These are phyloP conservation scores for Arothron firmamentum DNA, from an alignment of 2,113 vertebrate species.

Conservation along the genomic window DNA sequence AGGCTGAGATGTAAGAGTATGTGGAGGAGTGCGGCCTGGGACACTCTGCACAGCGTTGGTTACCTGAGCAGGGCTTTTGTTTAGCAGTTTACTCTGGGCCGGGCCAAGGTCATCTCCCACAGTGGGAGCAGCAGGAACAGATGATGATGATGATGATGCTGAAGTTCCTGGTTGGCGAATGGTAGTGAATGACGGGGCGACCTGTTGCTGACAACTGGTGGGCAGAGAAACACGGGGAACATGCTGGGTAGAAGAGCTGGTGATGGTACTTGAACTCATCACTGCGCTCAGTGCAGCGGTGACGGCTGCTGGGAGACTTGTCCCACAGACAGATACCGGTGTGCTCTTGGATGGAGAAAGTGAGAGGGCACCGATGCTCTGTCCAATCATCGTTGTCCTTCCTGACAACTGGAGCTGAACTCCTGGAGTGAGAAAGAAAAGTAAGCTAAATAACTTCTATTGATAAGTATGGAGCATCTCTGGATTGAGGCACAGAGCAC, in stretches of 20 bases:
- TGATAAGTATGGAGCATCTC: too few relatives aligned
- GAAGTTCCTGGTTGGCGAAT: constrained; percentile 27
- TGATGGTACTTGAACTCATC: constrained; percentile 32
- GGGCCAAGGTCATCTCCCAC: constrained; percentile 19
- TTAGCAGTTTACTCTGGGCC: constrained; percentile 3
- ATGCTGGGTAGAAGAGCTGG: constrained; percentile 31
- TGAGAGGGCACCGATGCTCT: constrained; percentile 37
- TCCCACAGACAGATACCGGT: constrained; percentile 28
- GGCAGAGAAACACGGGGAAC: constrained; percentile 15
- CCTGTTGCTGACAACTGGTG: constrained; percentile 26
- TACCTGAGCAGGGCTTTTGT: constrained; percentile 34
- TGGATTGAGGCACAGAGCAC: constrained; percentile 12
- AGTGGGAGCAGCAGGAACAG: constrained; percentile 11
- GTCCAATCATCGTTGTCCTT: constrained; percentile 46
- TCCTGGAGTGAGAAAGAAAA: constrained; percentile 36
- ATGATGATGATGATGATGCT: constrained; percentile 8
- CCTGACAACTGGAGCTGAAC: constrained; percentile 54
- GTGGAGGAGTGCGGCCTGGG: constrained; percentile 25
- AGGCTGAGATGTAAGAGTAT: constrained; percentile 31
- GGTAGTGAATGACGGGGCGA: constrained; percentile 24
- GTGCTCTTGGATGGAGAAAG: constrained; percentile 51
- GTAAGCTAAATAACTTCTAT: not conserved
- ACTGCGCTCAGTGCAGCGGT: constrained; percentile 20
- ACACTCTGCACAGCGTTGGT: constrained; percentile 29
- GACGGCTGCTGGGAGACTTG: constrained; percentile 55